Evolutionary conservation across 2,113 vertebrate species (phyloP).

Genomic region (Cathartes aura): DNA sequence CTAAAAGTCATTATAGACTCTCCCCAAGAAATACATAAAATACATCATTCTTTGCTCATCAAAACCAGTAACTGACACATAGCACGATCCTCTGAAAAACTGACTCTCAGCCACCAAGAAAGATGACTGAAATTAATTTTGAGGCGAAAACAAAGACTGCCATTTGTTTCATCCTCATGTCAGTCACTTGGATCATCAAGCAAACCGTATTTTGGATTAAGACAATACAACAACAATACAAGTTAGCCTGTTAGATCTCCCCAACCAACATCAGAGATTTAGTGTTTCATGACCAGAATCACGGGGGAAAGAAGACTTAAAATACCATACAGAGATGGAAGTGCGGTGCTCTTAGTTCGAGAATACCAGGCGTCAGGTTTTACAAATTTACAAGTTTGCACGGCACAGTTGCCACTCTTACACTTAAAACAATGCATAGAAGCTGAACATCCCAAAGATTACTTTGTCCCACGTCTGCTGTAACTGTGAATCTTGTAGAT

Average conservation of each 20-base stretch:
- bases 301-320: accelerated
- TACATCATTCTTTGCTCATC: not conserved
- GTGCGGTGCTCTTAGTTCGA: not conserved
- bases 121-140: not conserved
- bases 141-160: not conserved
- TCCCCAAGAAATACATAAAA: not conserved
- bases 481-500: not conserved
- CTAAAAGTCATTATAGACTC: not conserved
- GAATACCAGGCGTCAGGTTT: not conserved
- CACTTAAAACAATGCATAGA: accelerated
- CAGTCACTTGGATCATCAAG: not conserved
- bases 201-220: not conserved
- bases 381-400: no score
- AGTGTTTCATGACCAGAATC: not conserved
- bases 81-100: not conserved
- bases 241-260: not conserved
- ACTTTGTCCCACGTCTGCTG: not conserved
- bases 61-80: not conserved
- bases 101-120: not conserved
- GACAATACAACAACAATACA: not conserved
- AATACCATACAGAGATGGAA: no score
- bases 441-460: not conserved
- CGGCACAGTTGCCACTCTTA: not conserved
- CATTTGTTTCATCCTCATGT: not conserved
- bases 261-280: no score